These are phyloP conservation scores for Pinna nobilis DNA, from an alignment of 1,140 invertebrate genomes.

Conservation along the genomic window DNA sequence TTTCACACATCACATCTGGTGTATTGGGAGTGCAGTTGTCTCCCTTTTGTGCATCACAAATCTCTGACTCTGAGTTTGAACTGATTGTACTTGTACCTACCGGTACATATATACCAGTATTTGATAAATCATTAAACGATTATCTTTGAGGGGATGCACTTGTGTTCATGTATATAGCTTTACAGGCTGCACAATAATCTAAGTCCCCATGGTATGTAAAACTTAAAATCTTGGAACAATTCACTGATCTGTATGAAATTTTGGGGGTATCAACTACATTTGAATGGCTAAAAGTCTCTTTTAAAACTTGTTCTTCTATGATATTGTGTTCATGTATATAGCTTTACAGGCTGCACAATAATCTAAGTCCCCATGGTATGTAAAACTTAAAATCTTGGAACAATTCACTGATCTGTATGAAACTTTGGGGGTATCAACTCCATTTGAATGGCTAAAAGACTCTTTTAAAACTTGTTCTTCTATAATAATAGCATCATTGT, in stretches of 20 bases:
- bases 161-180: no score
- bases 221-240: no score
- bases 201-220: no score
- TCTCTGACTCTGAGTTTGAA: not conserved
- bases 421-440: no score
- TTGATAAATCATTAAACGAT: not conserved
- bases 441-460: no score
- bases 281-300: no score
- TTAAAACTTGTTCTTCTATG: not conserved
- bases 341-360: no score
- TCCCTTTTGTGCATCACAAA: not conserved
- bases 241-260: no score
- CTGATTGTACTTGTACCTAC: not conserved
- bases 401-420: no score
- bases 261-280: not conserved
- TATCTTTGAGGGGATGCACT: not conserved
- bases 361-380: not conserved
- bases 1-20: not conserved
- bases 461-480: not conserved
- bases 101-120: not conserved
- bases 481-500: not conserved
- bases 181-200: no score
- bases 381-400: no score
- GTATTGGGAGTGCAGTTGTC: not conserved
- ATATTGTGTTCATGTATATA: no score